Conservation (phyloP, 2,113 vertebrate genomes). For the Oncorhynchus keta region DNA sequence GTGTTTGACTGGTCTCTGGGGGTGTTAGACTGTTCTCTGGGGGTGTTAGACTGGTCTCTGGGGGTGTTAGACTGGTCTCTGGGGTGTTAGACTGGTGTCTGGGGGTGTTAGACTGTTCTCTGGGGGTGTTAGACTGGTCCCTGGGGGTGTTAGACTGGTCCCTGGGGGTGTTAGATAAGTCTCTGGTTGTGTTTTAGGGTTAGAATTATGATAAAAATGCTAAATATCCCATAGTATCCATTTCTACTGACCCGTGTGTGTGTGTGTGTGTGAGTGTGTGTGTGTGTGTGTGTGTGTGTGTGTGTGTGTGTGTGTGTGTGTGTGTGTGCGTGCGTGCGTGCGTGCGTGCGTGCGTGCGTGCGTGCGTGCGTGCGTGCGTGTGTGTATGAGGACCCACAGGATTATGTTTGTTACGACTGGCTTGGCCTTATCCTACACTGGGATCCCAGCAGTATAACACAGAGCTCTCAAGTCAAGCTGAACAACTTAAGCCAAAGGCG, state of each 20-base stretch:
- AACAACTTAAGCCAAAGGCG: constrained; percentile 48
- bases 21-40: no score
- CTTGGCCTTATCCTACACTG: constrained; percentile 44
- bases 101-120: no score
- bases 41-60: no score
- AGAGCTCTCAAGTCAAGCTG: constrained; percentile 53
- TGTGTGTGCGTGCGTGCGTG: no score
- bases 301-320: constrained; percentile 14
- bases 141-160: no score
- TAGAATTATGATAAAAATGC: constrained; percentile 51
- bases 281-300: constrained; percentile 20
- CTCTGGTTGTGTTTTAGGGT: background rate
- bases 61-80: no score
- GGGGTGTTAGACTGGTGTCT: no score
- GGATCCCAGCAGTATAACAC: constrained; percentile 29
- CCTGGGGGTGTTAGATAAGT: no score
- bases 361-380: no score
- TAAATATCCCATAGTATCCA: constrained; percentile 22
- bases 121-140: no score
- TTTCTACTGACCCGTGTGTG: constrained; percentile 55
- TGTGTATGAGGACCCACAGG: constrained; percentile 29
- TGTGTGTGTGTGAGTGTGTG: constrained; percentile 34
- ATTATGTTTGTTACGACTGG: constrained; percentile 56
- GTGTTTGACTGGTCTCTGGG: no score
- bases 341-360: constrained; percentile 41